Percentiles rank a stretch among this genome's conserved stretches.
These are phyloP conservation scores for Hipposideros larvatus DNA, from an alignment of 2,797 vertebrate species.

Conservation along the genomic window DNA sequence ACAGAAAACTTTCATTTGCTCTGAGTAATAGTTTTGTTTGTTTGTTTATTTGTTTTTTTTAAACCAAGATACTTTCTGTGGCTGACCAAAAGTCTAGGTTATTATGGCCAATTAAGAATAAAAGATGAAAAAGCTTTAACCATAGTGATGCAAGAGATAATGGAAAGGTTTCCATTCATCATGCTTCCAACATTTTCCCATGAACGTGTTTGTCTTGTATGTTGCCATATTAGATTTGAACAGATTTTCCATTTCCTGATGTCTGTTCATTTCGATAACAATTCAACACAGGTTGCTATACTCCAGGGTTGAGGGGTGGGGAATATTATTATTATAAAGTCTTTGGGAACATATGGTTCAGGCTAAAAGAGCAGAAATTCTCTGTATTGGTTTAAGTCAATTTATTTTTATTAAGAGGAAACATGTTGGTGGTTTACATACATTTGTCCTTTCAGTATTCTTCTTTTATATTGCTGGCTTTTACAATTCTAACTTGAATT, in stretches of 20 bases:
- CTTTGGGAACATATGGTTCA: background rate
- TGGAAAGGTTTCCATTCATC: conserved; percentile 25
- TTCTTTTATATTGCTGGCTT: conserved; percentile 19
- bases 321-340: conserved; percentile 46
- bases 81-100: background rate
- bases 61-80: conserved; percentile 31
- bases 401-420: conserved; percentile 19
- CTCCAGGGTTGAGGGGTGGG: background rate
- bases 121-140: conserved; percentile 46
- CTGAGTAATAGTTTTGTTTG: background rate
- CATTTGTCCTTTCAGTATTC: background rate
- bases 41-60: background rate
- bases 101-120: conserved; percentile 57
- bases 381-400: background rate
- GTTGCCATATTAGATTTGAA: conserved; percentile 45
- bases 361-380: background rate
- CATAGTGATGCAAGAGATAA: background rate
- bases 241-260: conserved; percentile 41
- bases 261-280: conserved; percentile 62
- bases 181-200: conserved; percentile 11
- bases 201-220: conserved; percentile 35
- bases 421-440: background rate
- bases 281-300: conserved; percentile 12
- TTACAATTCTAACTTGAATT: conserved; percentile 46
- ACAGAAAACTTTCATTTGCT: conserved; percentile 44